Base-by-base conservation (phyloP, 1,140 invertebrate genomes). In the Limonius californicus region DNA sequence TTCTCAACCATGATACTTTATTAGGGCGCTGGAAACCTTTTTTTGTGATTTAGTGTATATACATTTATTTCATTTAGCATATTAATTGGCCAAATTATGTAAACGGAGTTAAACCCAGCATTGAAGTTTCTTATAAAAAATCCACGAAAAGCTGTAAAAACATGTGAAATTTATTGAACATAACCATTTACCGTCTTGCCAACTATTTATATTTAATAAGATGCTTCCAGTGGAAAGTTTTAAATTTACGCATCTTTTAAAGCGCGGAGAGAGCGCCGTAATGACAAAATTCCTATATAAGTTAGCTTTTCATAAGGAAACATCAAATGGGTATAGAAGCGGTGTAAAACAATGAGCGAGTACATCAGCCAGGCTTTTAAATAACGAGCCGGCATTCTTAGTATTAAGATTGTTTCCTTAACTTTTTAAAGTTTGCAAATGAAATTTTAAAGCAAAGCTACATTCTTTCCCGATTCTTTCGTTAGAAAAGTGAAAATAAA, bases 201-300 rank as follows among this genome's bases (percentile, higher is more conserved):
- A 39, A 39, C 35, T 39, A 39, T 39, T 39, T 39, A 11, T 39
- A 39, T 14, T 14, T n/a, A 39, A 39, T 39, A 39, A 39, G 35
- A 12, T 39, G n/a, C 2, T 27, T 27, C 11, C 8, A 39, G n/a
- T 12, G n/a, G 7, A 14, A 39, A 39, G 35, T 39, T 39, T 39
- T 39, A 2, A 39, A 39, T 7, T 39, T 39, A 20, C 14, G 20
- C 20, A 55, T 27, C 20, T 55, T 55, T 50, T 50, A 50, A 50
- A 55, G 2, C 21, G 18, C 2, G 2, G 16, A 19, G 45, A 18
- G 16, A 50, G 14, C 14, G 6, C 19, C 16, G 30, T 70, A 72
- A 70, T 69, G 69, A 72, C 64, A 67, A 68, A 72, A 70, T 72
- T 70, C 68, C 67, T 70, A 72, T 62, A 61, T 57, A 69, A 70